A percentile compares a stretch with the other conserved stretches of the same genome.
phyloP scores from a whole-genome alignment of 2,797 vertebrate genomes.

The Lutra lutra region DNA sequence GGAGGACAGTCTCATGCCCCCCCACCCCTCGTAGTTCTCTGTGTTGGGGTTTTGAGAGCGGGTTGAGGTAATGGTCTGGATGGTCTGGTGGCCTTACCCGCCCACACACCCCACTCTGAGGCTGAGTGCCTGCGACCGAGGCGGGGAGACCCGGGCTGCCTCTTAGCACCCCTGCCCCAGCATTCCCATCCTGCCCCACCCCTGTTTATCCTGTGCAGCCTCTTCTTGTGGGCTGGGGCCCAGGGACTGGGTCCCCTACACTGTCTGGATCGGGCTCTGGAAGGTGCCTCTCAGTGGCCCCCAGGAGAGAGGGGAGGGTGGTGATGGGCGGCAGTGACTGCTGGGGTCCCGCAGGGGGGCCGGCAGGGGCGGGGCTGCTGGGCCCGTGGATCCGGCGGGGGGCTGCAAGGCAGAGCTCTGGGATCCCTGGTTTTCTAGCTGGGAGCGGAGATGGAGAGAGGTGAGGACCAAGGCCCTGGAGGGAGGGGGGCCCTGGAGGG shows the following conservation, averaged over 20 bases:
- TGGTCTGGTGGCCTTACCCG: too few species aligned
- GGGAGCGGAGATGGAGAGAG: neutral
- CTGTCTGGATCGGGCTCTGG: neutral
- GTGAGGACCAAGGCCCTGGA: neutral
- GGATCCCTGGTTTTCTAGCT: neutral
- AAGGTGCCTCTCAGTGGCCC: neutral
- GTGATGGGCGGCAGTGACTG: accelerated
- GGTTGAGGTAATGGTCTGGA: neutral
- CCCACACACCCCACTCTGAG: neutral
- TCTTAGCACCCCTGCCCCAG: neutral
- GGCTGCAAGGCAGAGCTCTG: accelerated
- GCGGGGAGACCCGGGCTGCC: neutral
- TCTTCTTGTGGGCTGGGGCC: neutral
- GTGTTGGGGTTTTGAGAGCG: neutral
- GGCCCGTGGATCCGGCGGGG: neutral
- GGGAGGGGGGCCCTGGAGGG: neutral
- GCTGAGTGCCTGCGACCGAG: too few species aligned
- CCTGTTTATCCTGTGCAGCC: neutral
- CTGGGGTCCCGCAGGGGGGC: neutral
- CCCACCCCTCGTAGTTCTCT: neutral
- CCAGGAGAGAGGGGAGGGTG: neutral
- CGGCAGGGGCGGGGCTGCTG: accelerated
- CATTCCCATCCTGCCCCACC: neutral
- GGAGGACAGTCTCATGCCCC: too few species aligned
- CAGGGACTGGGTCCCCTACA: too few species aligned